A percentile compares a stretch with the other conserved stretches of the same genome.
phyloP scores from a whole-genome alignment of 2,113 vertebrate species.

The Colaptes auratus region DNA sequence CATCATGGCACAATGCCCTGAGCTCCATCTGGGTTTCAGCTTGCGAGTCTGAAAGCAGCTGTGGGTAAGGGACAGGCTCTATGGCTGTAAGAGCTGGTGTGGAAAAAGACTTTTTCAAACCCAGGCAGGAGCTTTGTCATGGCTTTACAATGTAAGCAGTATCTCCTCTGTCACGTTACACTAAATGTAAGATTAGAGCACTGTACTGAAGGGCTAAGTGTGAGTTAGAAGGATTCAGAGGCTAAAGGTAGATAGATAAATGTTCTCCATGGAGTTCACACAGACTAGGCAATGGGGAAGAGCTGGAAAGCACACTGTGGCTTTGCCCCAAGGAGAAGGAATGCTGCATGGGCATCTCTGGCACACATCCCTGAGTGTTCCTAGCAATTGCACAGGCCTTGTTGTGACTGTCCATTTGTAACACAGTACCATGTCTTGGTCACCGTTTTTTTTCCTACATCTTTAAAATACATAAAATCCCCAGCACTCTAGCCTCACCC shows the following conservation, averaged over 20 bases:
- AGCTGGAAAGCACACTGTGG: background rate
- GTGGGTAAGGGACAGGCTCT: rapidly evolving
- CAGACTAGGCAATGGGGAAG: background rate
- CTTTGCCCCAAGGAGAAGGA: background rate
- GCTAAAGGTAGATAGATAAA: background rate
- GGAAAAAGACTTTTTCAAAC: background rate
- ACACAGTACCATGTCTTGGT: rapidly evolving
- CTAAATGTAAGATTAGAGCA: rapidly evolving
- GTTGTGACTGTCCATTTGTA: background rate
- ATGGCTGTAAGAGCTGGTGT: background rate
- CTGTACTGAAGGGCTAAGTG: background rate
- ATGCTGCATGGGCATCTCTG: background rate
- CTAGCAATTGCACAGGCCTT: background rate
- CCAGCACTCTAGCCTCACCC: background rate
- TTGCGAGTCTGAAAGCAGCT: background rate
- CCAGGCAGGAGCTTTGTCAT: background rate
- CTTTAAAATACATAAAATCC: background rate
- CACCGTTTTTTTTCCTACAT: background rate
- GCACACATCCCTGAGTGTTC: background rate
- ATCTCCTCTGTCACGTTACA: rapidly evolving
- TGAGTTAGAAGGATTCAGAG: background rate
- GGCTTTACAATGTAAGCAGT: background rate
- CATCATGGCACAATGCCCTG: background rate
- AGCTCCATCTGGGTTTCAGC: background rate
- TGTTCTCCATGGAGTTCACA: background rate